Base-by-base conservation (phyloP, 2,113 vertebrate genomes). In the Odobenus rosmarus region DNA sequence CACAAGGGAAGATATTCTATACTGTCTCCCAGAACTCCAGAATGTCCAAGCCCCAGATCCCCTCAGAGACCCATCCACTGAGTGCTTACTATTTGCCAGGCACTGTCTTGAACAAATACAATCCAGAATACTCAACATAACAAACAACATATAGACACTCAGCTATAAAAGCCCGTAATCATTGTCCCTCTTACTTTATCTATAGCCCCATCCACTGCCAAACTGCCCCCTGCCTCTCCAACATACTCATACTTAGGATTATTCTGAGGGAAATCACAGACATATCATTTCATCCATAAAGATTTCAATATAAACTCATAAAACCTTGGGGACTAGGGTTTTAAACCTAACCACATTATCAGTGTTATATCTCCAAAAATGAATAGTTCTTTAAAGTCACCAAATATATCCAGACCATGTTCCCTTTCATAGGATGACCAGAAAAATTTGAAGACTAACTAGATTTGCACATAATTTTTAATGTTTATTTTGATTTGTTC, bases 331-430 rank as follows among this genome's bases (percentile, higher is more conserved):
- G 24, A 93, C 57, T 55, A 49, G 36, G 46, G 46, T 92, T 93
- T 83, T 36, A 88, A 93, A 57, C 10, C 5, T 82, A 85, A 93
- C 55, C 26, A 80, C 24, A 67, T 39, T 33, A 91, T 61, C 83
- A 49, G 28, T 67, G 74, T 69, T 89, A 39, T 8, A 51, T 11
- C 59, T 67, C 42, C 61, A 93, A 51, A 94, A 77, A 42, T 72
- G 55, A 74, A 62, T 14, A 71, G 71, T 87, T 69, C 59, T 94
- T 94, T 79, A 71, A 95, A 80, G 87, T 62, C 69, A 76, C 83
- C 77, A 79, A 39, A 61, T 77, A 61, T 77, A 61, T 61, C 14
- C 15, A 91, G 77, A 81, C n/a, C 39, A 33, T 87, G 33, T 84
- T 93, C 53, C 61, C 1, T 67, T 24, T 87, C 62, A 55, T 23